phyloP scores from a whole-genome alignment of 2,888 invertebrate species.

The Hesperia comma region DNA sequence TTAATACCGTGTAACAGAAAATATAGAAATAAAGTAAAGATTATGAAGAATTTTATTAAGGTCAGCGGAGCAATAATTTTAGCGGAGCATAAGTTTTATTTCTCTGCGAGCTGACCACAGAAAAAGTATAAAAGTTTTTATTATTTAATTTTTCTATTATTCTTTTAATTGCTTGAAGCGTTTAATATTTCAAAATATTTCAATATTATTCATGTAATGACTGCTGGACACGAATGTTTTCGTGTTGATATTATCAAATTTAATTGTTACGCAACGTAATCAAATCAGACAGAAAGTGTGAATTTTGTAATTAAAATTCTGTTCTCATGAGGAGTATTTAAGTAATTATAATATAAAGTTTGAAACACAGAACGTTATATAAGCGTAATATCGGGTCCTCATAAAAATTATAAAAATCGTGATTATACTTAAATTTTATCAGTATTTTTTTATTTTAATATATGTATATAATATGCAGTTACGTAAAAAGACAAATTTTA shows the following conservation, averaged over 20 bases:
- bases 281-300: too few relatives aligned
- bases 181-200: not conserved
- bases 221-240: not conserved
- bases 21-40: not conserved
- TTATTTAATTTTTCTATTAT: not conserved
- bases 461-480: too few relatives aligned
- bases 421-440: too few relatives aligned
- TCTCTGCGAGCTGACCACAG: not conserved
- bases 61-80: not conserved
- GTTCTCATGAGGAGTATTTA: too few relatives aligned
- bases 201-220: not conserved
- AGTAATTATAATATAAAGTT: too few relatives aligned
- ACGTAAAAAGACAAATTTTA: too few relatives aligned
- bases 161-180: not conserved
- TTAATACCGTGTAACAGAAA: not conserved
- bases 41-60: not conserved
- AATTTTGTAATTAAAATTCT: too few relatives aligned
- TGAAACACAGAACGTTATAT: too few relatives aligned
- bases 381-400: too few relatives aligned
- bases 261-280: too few relatives aligned
- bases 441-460: too few relatives aligned
- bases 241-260: not conserved
- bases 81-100: conserved; percentile 12
- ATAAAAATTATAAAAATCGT: too few relatives aligned
- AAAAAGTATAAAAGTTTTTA: not conserved